Evolutionary conservation across 2,113 vertebrate genomes (phyloP).

Genomic region (Cromileptes altivelis): DNA sequence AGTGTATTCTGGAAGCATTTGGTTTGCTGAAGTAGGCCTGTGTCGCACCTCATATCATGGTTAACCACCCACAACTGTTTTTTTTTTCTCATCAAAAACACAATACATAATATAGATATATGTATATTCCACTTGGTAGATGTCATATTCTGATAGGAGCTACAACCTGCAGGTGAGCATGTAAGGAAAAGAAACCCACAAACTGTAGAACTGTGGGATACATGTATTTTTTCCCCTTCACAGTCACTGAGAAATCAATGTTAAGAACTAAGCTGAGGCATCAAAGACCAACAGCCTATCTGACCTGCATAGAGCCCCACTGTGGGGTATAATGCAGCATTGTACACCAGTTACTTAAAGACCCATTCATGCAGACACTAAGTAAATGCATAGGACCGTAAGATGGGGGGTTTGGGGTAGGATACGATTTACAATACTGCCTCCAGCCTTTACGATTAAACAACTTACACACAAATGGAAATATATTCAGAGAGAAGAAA

Average conservation of each 20-base stretch:
- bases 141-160: constrained; percentile 27
- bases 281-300: constrained; percentile 80
- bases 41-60: constrained; percentile 20
- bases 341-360: constrained; percentile 82
- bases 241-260: constrained; percentile 77
- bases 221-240: constrained; percentile 73
- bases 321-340: constrained; percentile 83
- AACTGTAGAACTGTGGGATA: constrained; percentile 72
- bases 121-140: constrained; percentile 24
- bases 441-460: constrained; percentile 67
- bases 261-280: constrained; percentile 78
- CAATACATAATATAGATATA: background rate
- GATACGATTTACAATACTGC: constrained; percentile 73
- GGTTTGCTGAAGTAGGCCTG: background rate
- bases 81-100: background rate
- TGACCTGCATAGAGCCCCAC: constrained; percentile 83
- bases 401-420: constrained; percentile 58
- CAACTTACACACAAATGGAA: constrained; percentile 68
- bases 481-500: constrained; percentile 62
- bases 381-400: constrained; percentile 81
- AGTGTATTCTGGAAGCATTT: constrained; percentile 10
- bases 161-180: constrained; percentile 39
- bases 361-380: constrained; percentile 82
- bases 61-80: constrained; percentile 11
- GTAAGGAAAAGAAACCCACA: constrained; percentile 73